Conservation (phyloP, 2,113 vertebrate species). For the Oenanthe oenanthe region DNA sequence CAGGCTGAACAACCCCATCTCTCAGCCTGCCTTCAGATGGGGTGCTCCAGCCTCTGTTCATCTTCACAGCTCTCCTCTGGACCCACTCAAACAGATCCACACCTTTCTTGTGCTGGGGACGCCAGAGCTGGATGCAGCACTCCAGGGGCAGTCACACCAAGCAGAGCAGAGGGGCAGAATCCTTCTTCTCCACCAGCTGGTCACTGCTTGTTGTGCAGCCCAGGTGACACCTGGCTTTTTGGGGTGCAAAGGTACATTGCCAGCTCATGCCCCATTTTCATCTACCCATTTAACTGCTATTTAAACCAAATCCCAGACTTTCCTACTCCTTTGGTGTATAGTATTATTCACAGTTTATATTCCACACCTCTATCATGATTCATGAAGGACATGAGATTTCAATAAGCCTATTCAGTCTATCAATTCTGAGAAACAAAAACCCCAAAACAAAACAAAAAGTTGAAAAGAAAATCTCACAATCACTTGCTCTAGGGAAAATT, state of each 20-base stretch:
- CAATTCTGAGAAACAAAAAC: neutral
- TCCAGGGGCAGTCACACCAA: neutral
- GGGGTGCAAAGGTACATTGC: neutral
- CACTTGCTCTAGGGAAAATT: neutral
- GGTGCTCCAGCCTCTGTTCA: neutral
- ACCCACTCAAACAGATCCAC: accelerated
- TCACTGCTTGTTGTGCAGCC: neutral
- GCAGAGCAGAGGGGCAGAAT: neutral
- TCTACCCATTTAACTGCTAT: neutral
- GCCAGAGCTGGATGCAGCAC: neutral
- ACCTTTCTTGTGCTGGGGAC: neutral
- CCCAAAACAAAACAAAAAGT: neutral
- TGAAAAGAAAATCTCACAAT: neutral
- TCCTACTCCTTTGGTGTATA: neutral
- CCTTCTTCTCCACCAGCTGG: neutral
- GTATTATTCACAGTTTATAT: neutral
- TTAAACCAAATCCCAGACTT: neutral
- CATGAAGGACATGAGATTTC: neutral
- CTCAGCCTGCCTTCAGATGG: neutral
- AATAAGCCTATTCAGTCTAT: neutral
- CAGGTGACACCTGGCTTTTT: neutral
- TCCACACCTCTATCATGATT: neutral
- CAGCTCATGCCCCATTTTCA: neutral
- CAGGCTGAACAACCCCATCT: neutral
- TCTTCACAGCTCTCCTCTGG: neutral